Conservation (phyloP, 2,797 vertebrate species). For the Corythornis leucogaster region DNA sequence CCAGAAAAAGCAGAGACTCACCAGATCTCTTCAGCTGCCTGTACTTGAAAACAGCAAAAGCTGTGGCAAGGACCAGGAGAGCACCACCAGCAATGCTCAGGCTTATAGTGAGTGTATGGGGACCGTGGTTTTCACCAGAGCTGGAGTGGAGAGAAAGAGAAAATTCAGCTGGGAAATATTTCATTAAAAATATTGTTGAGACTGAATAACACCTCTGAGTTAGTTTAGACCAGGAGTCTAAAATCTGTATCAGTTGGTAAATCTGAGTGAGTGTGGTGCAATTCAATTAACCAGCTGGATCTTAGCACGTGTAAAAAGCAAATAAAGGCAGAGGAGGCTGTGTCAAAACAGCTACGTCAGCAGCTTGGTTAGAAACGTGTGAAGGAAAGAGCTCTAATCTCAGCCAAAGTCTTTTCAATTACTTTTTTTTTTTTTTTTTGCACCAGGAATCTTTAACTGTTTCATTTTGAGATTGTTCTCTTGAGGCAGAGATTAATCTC, state of each 20-base stretch:
- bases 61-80: slow-evolving; percentile 21
- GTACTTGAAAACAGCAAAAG: slow-evolving; percentile 59
- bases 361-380: neutral
- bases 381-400: neutral
- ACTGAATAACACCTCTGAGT: no score
- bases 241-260: neutral
- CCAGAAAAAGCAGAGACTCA: slow-evolving; percentile 41
- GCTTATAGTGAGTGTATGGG: neutral
- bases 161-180: neutral
- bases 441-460: neutral
- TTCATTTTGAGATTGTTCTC: neutral
- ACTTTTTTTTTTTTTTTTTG: neutral
- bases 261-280: neutral
- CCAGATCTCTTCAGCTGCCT: slow-evolving; percentile 73
- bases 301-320: neutral
- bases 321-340: accelerated
- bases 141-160: slow-evolving; percentile 31
- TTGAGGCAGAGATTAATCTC: neutral
- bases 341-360: neutral
- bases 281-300: neutral
- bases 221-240: no score
- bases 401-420: neutral
- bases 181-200: no score
- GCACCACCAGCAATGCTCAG: slow-evolving; percentile 53
- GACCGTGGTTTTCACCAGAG: neutral